phyloP scores from a whole-genome alignment of 2,888 invertebrate species.

The Steinernema hermaphroditum region DNA sequence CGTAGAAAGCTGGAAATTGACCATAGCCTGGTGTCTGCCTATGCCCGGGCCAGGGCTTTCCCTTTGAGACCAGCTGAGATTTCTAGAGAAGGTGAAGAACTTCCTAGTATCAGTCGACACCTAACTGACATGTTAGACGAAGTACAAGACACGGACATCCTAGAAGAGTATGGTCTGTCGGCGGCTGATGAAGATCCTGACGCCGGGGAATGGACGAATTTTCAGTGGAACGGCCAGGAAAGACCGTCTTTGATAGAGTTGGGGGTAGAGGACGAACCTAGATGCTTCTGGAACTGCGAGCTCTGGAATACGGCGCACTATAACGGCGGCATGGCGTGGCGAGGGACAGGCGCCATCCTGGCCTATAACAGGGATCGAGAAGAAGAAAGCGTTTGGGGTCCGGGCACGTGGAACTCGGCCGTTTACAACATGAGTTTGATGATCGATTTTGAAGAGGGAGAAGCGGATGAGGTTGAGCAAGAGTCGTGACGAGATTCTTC shows the following conservation, averaged over 20 bases:
- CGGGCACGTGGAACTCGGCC: slow-evolving; percentile 8
- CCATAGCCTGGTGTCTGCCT: background rate
- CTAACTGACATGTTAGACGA: slow-evolving; percentile 6
- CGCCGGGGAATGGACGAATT: slow-evolving; percentile 42
- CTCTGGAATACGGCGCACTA: slow-evolving; percentile 45
- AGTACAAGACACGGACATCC: background rate
- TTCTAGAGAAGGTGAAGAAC: background rate
- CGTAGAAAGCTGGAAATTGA: slow-evolving; percentile 11
- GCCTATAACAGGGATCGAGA: slow-evolving; percentile 37
- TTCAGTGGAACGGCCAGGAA: slow-evolving; percentile 52
- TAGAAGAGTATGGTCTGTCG: slow-evolving; percentile 7
- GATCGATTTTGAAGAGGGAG: slow-evolving; percentile 1
- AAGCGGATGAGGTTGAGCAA: background rate
- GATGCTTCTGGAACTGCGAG: slow-evolving; percentile 48
- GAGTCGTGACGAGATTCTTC: background rate
- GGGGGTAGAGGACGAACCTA: slow-evolving; percentile 40
- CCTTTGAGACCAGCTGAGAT: background rate
- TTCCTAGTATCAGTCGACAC: background rate
- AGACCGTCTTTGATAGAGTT: slow-evolving; percentile 43
- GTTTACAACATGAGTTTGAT: slow-evolving; percentile 14
- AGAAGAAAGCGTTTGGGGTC: slow-evolving; percentile 1
- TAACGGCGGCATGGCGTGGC: slow-evolving; percentile 43
- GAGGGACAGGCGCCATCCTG: slow-evolving; percentile 39
- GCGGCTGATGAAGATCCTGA: slow-evolving; percentile 42
- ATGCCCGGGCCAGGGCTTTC: background rate